Percentiles rank a stretch among this genome's conserved stretches.
Conservation (phyloP, 1,140 invertebrate species). For the Drosophila melanogaster region Release_6_plus_ISO1_MT NT_033779.5:11435001-11435500, state of each 20-base stretch:
- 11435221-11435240: conserved; percentile 82
- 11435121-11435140: conserved; percentile 37
- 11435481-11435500: conserved; percentile 34
- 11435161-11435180: conserved; percentile 45
- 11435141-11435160: conserved; percentile 47
- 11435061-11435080: conserved; percentile 55
- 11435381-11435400: conserved; percentile 57
- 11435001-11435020: conserved; percentile 56
- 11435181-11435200: conserved; percentile 64
- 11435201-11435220: conserved; percentile 78
- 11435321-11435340: conserved; percentile 3
- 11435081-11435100: conserved; percentile 28
- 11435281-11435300: neutral
- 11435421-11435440: conserved; percentile 46
- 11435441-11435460: conserved; percentile 82
- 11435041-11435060: conserved; percentile 80
- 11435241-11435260: conserved; percentile 26
- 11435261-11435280: conserved; percentile 18
- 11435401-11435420: conserved; percentile 7
- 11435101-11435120: conserved; percentile 44
- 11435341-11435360: conserved; percentile 57
- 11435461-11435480: conserved; percentile 75
- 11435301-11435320: neutral
- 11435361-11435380: conserved; percentile 82
- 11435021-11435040: conserved; percentile 77